Evolutionary conservation across 2,888 invertebrate genomes (phyloP).

Genomic region (Merodon equestris): DNA sequence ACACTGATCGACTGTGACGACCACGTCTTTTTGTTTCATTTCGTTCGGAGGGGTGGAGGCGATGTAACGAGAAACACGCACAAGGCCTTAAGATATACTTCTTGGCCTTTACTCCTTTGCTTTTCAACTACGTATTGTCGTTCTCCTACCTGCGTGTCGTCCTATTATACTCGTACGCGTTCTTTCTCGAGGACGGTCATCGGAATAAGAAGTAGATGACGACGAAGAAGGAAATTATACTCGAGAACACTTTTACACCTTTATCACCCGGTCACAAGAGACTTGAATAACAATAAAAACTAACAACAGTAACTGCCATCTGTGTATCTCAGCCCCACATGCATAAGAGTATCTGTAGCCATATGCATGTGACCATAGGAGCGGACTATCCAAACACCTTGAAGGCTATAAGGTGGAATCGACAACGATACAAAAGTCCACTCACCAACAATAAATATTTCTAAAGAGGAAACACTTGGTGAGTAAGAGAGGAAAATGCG

Average conservation of each 20-base stretch:
- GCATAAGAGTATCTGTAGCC: conserved; percentile 18
- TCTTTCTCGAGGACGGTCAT: conserved; percentile 1
- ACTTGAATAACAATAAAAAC: conserved; percentile 53
- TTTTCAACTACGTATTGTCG: no score
- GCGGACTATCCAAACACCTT: conserved; percentile 56
- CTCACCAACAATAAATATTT: conserved; percentile 48
- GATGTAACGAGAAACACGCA: conserved; percentile 3
- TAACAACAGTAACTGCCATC: conserved; percentile 26
- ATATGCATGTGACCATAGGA: conserved; percentile 30
- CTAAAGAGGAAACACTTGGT: conserved; percentile 26
- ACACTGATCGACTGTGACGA: conserved; percentile 18
- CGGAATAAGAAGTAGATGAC: background rate
- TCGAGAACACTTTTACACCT: conserved; percentile 64
- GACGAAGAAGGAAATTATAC: conserved; percentile 42
- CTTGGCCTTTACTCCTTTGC: background rate
- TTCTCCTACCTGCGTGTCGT: conserved; percentile 7
- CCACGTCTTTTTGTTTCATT: background rate
- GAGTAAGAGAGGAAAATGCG: no score
- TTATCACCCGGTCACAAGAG: conserved; percentile 62
- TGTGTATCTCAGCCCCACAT: background rate
- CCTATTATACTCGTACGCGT: background rate
- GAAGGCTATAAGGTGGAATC: conserved; percentile 42
- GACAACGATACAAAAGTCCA: conserved; percentile 23
- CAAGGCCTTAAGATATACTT: conserved; percentile 16
- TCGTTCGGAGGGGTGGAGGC: no score